Evolutionary conservation across 92 coral and sea anemone genomes (phyloP), one percentile per base, ranked within the genome.

Genomic region (Nematostella vectensis): DNA sequence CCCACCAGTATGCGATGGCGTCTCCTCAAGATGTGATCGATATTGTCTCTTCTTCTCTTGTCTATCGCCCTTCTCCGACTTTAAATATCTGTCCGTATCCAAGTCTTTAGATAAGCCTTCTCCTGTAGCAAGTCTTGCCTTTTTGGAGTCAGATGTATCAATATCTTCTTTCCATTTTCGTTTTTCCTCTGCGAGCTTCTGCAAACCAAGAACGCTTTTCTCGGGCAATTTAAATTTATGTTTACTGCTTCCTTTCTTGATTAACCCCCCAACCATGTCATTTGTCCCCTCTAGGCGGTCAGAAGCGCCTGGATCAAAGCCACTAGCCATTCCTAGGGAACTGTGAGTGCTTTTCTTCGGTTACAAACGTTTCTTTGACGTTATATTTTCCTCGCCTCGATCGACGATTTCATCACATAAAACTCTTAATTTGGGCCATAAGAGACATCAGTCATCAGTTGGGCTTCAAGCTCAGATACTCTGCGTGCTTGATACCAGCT

Each of bases 1-100:
- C 36, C 98, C 98, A 2, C 95, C 98, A 24, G 98, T 88, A 47
- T 91, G 89, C 2, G 98, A 78, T 4, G 98, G 98, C 0, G 98
- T 86, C 63, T 91, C 98, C 12, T 67, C 93, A 50, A 67, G 67
- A 39, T 80, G 81, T 11, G 96, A 68, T 24, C 98, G 75, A 57
- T 91, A 91, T 60, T 91, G 93, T 18, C 98, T 75, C 9, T 70
- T 68, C 68, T 58, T 91, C 19, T 81, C 71, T 50, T 37, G 63
- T 0, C 27, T 42, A 13, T 47, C 74, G 48, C 62, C 54, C 28
- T 36, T 67, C 38, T 78, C 86, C 6, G 96, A 51, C 26, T 69
- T 69, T 4, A 59, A 38, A 3, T 50, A 44, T 40, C 55, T 72
- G 26, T 60, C 67, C 11, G 47, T 69, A 21, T 86, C 88, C 89